A percentile compares a stretch with the other conserved stretches of the same genome.
Conservation (phyloP, 2,113 vertebrate species). For the Scophthalmus maximus region DNA sequence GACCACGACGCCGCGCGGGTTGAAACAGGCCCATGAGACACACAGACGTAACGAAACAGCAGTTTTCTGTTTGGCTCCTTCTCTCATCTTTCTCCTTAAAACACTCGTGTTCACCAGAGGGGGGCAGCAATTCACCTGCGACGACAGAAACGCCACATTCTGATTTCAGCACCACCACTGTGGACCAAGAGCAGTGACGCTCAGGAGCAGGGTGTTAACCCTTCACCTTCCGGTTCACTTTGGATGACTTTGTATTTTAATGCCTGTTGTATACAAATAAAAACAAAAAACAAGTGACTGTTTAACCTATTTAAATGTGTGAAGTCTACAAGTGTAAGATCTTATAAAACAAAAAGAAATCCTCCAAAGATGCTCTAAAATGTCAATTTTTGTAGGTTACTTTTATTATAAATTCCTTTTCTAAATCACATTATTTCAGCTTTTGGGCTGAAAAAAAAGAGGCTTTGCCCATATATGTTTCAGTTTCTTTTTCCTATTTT, state of each 20-base stretch:
- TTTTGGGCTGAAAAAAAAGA: neutral
- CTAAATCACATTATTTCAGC: too few relatives aligned
- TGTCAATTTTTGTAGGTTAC: neutral
- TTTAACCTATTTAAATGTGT: neutral
- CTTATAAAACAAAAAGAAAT: rapidly evolving
- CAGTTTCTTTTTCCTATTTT: neutral
- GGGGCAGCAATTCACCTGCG: conserved; percentile 56
- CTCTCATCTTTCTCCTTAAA: neutral
- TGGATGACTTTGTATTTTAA: conserved; percentile 27
- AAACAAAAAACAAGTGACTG: neutral
- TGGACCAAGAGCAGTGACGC: conserved; percentile 55
- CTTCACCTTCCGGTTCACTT: conserved; percentile 58
- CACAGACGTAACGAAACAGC: neutral
- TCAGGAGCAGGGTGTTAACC: conserved; percentile 66
- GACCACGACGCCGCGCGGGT: neutral
- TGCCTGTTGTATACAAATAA: too few relatives aligned
- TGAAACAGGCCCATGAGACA: conserved; percentile 9
- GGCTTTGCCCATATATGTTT: neutral
- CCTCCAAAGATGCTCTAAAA: neutral
- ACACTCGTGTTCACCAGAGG: conserved; percentile 53
- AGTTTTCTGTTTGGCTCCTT: neutral
- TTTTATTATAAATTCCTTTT: too few relatives aligned
- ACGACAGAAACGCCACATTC: neutral
- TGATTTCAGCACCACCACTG: conserved; percentile 68
- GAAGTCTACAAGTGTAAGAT: neutral